Conservation (phyloP, 2,113 vertebrate genomes). For the Girardinichthys multiradiatus region DNA sequence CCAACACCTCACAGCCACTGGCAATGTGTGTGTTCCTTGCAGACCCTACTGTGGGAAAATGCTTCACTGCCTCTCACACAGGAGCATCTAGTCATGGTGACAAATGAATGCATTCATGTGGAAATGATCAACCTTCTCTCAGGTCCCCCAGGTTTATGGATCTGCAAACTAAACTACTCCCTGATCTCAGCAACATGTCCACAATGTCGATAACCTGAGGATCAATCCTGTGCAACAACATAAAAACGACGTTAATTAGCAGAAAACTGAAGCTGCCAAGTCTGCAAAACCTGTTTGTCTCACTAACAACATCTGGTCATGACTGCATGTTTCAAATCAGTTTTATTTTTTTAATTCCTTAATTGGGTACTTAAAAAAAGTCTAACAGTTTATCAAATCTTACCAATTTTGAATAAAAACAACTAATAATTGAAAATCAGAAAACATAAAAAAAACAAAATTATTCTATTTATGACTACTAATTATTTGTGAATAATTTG, state of each 20-base stretch:
- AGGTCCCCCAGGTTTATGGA: not conserved
- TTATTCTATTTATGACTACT: too few species aligned
- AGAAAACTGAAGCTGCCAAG: not conserved
- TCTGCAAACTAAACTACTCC: not conserved
- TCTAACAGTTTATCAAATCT: too few species aligned
- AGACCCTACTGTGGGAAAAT: conserved; percentile 28
- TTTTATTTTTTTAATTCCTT: not conserved
- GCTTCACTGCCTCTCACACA: not conserved
- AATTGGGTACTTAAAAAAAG: not conserved
- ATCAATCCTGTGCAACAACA: not conserved
- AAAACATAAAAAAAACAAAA: too few species aligned
- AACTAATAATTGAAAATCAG: too few species aligned
- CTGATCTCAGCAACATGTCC: not conserved
- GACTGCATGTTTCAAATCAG: not conserved
- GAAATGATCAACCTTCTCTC: not conserved
- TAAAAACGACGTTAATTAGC: not conserved
- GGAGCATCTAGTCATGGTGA: not conserved
- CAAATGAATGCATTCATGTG: not conserved
- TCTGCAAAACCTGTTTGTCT: too few species aligned
- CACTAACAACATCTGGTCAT: too few species aligned
- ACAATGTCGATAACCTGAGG: too few species aligned
- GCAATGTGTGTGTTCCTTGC: not conserved
- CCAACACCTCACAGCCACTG: not conserved
- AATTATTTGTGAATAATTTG: too few species aligned
- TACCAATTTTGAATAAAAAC: too few species aligned